Evolutionary conservation across 2,888 invertebrate species (phyloP), one percentile per base, ranked within the genome.

Genomic region (Bombyx huttoni): DNA sequence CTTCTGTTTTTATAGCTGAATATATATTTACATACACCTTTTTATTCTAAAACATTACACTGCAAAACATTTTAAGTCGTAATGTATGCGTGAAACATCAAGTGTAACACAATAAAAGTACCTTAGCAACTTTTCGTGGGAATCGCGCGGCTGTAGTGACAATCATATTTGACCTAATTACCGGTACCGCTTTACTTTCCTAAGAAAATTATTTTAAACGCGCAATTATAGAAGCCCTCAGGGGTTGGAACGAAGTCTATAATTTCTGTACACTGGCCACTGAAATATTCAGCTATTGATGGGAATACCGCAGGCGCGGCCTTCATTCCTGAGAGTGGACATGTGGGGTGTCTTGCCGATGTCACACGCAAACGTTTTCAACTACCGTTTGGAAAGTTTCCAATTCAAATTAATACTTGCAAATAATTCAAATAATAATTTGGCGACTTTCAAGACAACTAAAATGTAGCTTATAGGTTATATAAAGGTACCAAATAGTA

Each of bases 241-340:
- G 63, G 67, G 61, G 62, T 61, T 59, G 67, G 63, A 60, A 48
- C 61, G 61, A 70, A 75, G 74, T 72, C 82, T 81, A 73, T 88
- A 81, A 87, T 87, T 85, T 67, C 68, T 67, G 60, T 68, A 67
- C 66, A 67, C 62, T 57, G 57, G 62, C 71, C 74, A 69, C 72
- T 87, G 61, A 82, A 88, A 83, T 86, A 85, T 87, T 86, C 78
- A 86, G 70, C 61, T 60, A 59, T 62, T 64, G 61, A 68, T 83
- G 81, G 68, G 84, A 82, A 82, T 68, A 57, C 64, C 64, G 61
- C 65, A 67, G 64, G 51, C 40, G 40, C 54, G 57, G 56, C 53
- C 56, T 52, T 58, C 50, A 51, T 52, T 52, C 57, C 58, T 60
- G 57, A 56, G 59, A 63, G 53, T 58, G 57, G 63, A 63, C 70